Base-by-base conservation (phyloP, 30 jellyfish, hydroid and myxozoan genomes). In the Chrysaora quinquecirrha region DNA sequence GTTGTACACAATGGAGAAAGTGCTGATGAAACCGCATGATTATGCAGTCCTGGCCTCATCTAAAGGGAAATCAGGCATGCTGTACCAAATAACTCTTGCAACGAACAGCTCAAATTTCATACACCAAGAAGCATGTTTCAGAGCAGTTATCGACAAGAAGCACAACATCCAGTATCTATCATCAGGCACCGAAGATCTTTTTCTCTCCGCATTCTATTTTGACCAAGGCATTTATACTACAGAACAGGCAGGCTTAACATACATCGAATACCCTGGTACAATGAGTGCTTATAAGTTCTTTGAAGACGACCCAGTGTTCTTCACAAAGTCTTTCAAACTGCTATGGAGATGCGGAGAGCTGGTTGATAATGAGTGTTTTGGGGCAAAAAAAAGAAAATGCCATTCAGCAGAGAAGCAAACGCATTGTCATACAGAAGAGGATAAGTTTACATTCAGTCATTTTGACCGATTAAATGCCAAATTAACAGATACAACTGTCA, bases 251-350 rank as follows among this genome's bases (percentile, higher is more conserved):
- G 95, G 95, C 21, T 31, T 64, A 19, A 85, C 95, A 0, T 70
- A 52, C 43, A 14, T 34, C 11, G 52, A 74, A 3, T 25, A 23
- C 16, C 95, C 95, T 60, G 90, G 90, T 11, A 35, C 89, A 25
- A 85, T 85, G 95, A 85, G 89, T 52, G 95, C 95, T 7, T 85
- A 85, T 63, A 85, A 85, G 76, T 52, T 85, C 64, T 85, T 85
- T 49, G 90, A 28, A 23, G 82, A 67, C 22, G 95, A 85, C 54
- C 95, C 95, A 1, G 66, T 85, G 19, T 48, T 85, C 30, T 63
- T 85, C 54, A 48, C 69, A 19, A 25, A 85, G 46, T 32, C 76
- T 0, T 85, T 85, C 48, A 25, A 85, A 25, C 68, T 85, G 66
- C 25, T 85, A 9, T 85, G 95, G 95, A 73, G 95, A 43, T 43